Conservation (phyloP, 2,888 invertebrate genomes). For the Oscheius sp. region DNA sequence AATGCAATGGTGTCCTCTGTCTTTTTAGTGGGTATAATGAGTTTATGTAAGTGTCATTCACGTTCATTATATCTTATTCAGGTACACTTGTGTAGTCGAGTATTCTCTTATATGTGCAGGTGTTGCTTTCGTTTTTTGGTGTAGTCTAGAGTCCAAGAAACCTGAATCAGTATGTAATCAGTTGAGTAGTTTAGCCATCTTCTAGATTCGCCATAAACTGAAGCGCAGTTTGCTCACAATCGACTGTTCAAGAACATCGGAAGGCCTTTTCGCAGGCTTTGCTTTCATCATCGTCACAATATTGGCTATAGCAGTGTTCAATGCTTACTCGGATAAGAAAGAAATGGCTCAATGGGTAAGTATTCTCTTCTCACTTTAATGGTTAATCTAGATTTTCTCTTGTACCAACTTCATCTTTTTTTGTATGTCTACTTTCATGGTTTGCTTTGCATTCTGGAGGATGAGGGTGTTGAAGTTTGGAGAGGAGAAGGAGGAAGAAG, state of each 20-base stretch:
- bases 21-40: conserved; percentile 55
- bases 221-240: conserved; percentile 52
- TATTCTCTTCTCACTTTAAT: neutral
- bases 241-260: conserved; percentile 58
- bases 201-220: conserved; percentile 15
- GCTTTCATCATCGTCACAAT: conserved; percentile 49
- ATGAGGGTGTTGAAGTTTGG: conserved; percentile 52
- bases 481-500: conserved; percentile 50
- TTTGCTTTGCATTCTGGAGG: conserved; percentile 50
- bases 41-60: conserved; percentile 45
- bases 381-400: conserved; percentile 47
- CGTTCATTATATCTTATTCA: neutral
- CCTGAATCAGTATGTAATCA: conserved; percentile 3
- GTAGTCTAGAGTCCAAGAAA: conserved; percentile 40
- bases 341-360: conserved; percentile 51
- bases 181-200: neutral
- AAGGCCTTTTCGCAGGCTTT: conserved; percentile 53
- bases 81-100: conserved; percentile 60
- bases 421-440: conserved; percentile 45
- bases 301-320: conserved; percentile 51
- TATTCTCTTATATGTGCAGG: conserved; percentile 59
- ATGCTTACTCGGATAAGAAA: conserved; percentile 49
- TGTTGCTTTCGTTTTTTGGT: conserved; percentile 58
- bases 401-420: conserved; percentile 54
- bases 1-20: conserved; percentile 52